Evolutionary conservation across 2,797 vertebrate genomes (phyloP).

Genomic region (Oryzias dopingdopingensis): DNA sequence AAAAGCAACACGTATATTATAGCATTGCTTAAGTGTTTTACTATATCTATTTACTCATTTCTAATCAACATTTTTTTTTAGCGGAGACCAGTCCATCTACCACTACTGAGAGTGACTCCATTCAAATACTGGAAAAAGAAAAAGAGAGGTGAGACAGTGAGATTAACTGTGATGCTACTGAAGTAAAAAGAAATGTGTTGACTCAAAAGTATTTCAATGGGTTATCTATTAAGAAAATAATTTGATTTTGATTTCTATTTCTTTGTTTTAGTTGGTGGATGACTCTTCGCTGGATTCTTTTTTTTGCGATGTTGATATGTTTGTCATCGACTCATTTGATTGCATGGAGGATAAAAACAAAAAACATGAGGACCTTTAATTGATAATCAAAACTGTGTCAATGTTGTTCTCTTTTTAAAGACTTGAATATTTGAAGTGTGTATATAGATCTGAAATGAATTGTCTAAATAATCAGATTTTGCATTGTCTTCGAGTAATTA

Average conservation of each 20-base stretch:
- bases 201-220: too few species aligned
- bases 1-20: too few species aligned
- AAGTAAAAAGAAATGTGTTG: too few species aligned
- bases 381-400: not conserved
- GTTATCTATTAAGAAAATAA: not conserved
- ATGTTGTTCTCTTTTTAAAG: not conserved
- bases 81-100: conserved; percentile 20
- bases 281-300: conserved; percentile 64
- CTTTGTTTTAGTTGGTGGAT: conserved; percentile 52
- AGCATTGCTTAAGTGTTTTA: too few species aligned
- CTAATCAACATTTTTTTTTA: not conserved
- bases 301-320: conserved; percentile 46
- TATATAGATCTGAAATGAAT: too few species aligned
- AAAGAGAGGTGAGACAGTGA: conserved; percentile 23
- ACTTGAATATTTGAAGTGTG: too few species aligned
- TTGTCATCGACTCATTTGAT: conserved; percentile 24
- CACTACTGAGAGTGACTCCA: not conserved
- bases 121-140: not conserved
- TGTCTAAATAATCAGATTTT: too few species aligned
- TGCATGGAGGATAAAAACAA: conserved; percentile 22
- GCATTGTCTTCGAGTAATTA: too few species aligned
- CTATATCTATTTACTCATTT: too few species aligned
- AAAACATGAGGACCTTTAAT: not conserved
- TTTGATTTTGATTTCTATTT: not conserved
- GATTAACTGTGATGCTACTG: too few species aligned